These are phyloP conservation scores for Argyrosomus japonicus DNA, from an alignment of 2,113 vertebrate species.

Conservation along the genomic window DNA sequence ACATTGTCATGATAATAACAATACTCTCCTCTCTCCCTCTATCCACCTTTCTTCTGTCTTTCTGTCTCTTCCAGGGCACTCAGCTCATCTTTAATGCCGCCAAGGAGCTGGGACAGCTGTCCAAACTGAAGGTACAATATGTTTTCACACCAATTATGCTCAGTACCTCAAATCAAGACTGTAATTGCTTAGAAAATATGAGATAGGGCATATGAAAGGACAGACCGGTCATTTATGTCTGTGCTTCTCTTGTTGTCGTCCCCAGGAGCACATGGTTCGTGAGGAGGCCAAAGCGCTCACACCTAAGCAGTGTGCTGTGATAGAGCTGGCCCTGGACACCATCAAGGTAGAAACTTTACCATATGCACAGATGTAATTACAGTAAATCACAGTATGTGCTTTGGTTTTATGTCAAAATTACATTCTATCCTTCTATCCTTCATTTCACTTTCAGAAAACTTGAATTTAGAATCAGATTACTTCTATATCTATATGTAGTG, in stretches of 20 bases:
- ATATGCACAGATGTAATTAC: not conserved
- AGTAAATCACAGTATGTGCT: not conserved
- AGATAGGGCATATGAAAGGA: not conserved
- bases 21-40: conserved; percentile 4
- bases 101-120: conserved; percentile 97
- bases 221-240: conserved; percentile 16
- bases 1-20: conserved; percentile 46
- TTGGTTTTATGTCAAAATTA: not conserved
- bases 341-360: conserved; percentile 89
- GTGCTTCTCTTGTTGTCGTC: not conserved
- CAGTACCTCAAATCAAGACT: not conserved
- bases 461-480: not conserved
- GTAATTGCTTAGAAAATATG: conserved; percentile 21
- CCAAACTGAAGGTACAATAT: conserved; percentile 92
- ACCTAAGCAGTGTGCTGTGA: conserved; percentile 96
- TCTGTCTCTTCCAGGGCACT: conserved; percentile 88
- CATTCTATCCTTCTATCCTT: too few relatives aligned
- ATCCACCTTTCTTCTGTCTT: conserved; percentile 48
- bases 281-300: conserved; percentile 97
- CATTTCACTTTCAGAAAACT: not conserved
- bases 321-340: conserved; percentile 96
- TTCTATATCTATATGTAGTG: not conserved
- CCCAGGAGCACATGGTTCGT: conserved; percentile 97
- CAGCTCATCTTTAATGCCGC: conserved; percentile 99
- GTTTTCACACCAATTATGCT: not conserved